Evolutionary conservation across 2,888 invertebrate species (phyloP).

Genomic region (Heliconius ismenius): DNA sequence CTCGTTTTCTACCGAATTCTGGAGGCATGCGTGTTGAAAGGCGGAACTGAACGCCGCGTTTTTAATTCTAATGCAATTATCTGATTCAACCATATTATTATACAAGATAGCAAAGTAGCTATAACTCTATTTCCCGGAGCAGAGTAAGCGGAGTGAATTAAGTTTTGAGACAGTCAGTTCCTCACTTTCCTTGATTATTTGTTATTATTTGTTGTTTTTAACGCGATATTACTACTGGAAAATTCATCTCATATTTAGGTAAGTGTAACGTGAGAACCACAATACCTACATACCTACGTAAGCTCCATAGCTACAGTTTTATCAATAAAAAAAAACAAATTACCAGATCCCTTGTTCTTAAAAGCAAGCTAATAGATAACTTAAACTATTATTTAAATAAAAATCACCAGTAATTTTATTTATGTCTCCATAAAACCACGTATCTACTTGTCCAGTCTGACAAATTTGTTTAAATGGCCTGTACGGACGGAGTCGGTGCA

Average conservation of each 20-base stretch:
- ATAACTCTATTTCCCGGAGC: too few relatives aligned
- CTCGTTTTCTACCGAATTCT: too few relatives aligned
- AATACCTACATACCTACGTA: not conserved
- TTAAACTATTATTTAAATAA: conserved; percentile 37
- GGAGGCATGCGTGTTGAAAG: too few relatives aligned
- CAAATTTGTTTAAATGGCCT: conserved; percentile 33
- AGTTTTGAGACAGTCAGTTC: too few relatives aligned
- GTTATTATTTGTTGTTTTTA: not conserved
- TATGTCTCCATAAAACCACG: conserved; percentile 37
- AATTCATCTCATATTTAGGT: not conserved
- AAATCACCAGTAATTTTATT: conserved; percentile 41
- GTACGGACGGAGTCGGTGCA: conserved; percentile 24
- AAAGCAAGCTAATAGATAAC: conserved; percentile 36
- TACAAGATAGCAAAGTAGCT: too few relatives aligned
- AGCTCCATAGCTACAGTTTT: not conserved
- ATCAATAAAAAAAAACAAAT: conserved; percentile 14
- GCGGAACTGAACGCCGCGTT: too few relatives aligned
- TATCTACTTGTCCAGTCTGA: conserved; percentile 31
- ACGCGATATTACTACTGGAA: not conserved
- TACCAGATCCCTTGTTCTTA: conserved; percentile 19
- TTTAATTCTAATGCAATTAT: too few relatives aligned
- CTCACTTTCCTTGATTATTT: not conserved
- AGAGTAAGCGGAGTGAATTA: too few relatives aligned
- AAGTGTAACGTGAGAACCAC: conserved; percentile 3
- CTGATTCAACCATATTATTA: too few relatives aligned